Evolutionary conservation across 2,113 vertebrate genomes (phyloP).

Genomic region (Anhinga rufa): DNA sequence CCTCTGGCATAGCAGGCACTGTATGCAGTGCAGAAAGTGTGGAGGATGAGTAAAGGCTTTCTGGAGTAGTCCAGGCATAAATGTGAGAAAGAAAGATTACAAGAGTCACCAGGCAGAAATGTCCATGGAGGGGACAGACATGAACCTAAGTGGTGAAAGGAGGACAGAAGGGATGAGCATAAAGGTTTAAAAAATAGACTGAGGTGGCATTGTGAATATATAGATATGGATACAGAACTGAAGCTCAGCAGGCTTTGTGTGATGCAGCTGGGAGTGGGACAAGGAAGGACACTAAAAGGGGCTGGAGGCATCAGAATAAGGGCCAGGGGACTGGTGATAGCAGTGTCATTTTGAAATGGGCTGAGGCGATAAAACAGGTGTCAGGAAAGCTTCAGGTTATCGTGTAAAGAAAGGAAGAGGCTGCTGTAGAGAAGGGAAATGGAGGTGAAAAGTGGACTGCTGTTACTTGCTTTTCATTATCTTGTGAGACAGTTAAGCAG

Average conservation of each 20-base stretch:
- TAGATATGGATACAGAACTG: rapidly evolving
- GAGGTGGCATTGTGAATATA: neutral
- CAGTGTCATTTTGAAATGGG: neutral
- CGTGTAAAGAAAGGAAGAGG: neutral
- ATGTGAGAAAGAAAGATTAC: neutral
- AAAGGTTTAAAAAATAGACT: neutral
- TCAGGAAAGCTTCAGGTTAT: neutral
- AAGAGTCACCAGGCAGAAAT: neutral
- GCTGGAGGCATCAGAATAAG: neutral
- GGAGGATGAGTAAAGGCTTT: neutral
- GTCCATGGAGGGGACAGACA: neutral
- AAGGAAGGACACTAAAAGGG: neutral
- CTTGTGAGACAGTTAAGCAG: neutral
- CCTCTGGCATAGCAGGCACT: neutral
- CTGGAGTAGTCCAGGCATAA: neutral
- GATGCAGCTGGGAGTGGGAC: neutral
- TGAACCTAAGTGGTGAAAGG: neutral
- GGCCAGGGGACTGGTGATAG: neutral
- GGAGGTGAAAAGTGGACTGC: neutral
- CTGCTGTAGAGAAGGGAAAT: neutral
- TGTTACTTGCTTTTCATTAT: neutral
- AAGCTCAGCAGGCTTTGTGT: neutral
- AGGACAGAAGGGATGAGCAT: neutral
- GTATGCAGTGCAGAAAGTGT: neutral
- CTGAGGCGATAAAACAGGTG: neutral